Base-by-base conservation (phyloP, 2,797 vertebrate genomes). In the Siniperca scherzeri region DNA sequence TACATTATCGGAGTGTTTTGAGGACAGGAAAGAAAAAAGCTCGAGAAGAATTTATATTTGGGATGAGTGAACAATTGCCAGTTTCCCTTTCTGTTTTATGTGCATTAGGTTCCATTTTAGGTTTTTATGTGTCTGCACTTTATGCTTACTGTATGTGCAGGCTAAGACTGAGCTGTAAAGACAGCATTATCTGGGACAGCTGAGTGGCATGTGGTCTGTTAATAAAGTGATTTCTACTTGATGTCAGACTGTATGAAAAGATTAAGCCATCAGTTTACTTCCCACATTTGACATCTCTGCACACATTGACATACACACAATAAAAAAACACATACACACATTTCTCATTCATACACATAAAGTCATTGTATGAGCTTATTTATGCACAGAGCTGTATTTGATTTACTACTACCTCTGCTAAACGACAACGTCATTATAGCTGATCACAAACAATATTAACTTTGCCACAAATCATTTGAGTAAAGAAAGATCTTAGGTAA, bases 51-150 rank as follows among this genome's bases (percentile, higher is more conserved):
- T 85, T 84, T 71, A 82, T 67, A 80, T 82, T 81, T 59, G 30
- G 46, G 55, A 80, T 44, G 25, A 82, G 33, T 67, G 74, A 84
- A 79, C 57, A 75, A 46, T 68, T 71, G 82, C 81, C 82, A 88
- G 65, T 81, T 91, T 81, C 70, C 78, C 16, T 80, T 77, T 81
- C 64, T 79, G 67, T 84, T 89, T 88, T 78, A 75, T 87, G 53
- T 83, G 59, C 64, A 71, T 84, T 77, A 27, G 44, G 56, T 59
- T 85, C 77, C 62, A 76, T 88, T 90, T 90, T 42, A 61, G 52
- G 27, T 80, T 93, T 92, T 89, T 90, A 88, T 88, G 77, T 89
- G 87, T 91, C 73, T 87, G 79, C 56, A 38, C 83, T 88, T 83
- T 84, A 62, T 80, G 78, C 70, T 81, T 73, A 67, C 68, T 83